Percentiles rank a stretch among this genome's conserved stretches.
Evolutionary conservation across 2,113 vertebrate species (phyloP).

Genomic region (Ophiodon elongatus): DNA sequence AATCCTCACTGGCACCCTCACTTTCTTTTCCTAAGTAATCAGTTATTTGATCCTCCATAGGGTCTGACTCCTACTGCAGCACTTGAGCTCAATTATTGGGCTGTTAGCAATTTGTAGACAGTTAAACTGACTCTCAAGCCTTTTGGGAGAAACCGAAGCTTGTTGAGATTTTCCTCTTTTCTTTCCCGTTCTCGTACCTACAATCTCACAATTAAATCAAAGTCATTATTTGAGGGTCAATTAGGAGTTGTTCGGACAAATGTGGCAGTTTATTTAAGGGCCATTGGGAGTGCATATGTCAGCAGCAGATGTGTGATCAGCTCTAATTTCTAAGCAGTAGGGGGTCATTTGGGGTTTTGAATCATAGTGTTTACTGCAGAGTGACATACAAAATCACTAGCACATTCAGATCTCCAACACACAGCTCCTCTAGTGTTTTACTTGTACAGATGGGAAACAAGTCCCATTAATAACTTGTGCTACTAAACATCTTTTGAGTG

Average conservation of each 20-base stretch:
- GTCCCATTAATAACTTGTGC: constrained; percentile 20
- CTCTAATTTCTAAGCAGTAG: constrained; percentile 27
- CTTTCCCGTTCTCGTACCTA: constrained; percentile 21
- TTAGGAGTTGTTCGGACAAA: constrained; percentile 47
- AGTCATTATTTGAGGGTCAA: constrained; percentile 40
- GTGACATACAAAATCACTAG: constrained; percentile 52
- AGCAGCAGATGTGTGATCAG: constrained; percentile 9
- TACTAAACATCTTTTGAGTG: constrained; percentile 16
- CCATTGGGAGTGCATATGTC: constrained; percentile 18
- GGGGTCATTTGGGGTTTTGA: constrained; percentile 38
- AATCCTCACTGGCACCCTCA: constrained; percentile 59
- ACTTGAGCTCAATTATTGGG: constrained; percentile 74
- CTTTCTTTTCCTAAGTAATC: constrained; percentile 69
- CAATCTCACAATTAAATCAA: constrained; percentile 45
- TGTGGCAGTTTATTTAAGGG: constrained; percentile 41
- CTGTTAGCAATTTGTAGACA: constrained; percentile 70
- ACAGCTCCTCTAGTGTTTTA: constrained; percentile 23
- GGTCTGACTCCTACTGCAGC: constrained; percentile 58
- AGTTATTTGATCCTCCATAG: constrained; percentile 73
- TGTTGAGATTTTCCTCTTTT: constrained; percentile 32
- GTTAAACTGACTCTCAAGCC: constrained; percentile 67
- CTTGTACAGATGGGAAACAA: constrained; percentile 33
- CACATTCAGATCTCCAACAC: constrained; percentile 44
- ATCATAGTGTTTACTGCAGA: constrained; percentile 55
- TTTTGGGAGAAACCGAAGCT: constrained; percentile 57